Base-by-base conservation (phyloP, 2,888 invertebrate species). In the Pseudococcus longispinus region DNA sequence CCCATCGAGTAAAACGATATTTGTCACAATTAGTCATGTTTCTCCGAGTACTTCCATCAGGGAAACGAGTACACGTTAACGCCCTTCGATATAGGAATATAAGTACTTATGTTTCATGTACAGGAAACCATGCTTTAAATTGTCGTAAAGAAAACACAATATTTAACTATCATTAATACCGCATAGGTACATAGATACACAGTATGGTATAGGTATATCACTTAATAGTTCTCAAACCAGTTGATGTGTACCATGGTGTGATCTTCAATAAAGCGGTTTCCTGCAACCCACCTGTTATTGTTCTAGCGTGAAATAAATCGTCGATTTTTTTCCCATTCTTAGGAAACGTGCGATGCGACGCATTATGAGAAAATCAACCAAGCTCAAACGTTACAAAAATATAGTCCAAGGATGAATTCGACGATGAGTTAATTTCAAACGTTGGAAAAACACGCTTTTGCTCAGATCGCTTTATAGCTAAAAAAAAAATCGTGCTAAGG, bases 281-380 rank as follows among this genome's bases (percentile, higher is more conserved):
- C 84, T 84, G 84, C 60, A 29, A 55, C 60, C 55, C 84, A 84
- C 84, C 84, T 84, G 84, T 84, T 84, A 84, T 84, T 84, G 84
- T 84, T 83, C 55, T 84, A 84, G 46, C 84, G 84, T 84, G 84
- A 84, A 84, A 55, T 84, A 84, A 84, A 84, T 84, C 84, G 84
- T 84, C 60, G 37, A 60, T 84, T 84, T 60, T 70, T 70, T n/a
- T 74, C 37, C 9, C 20, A 74, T 32, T 20, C 77, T 80, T 42
- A 15, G 77, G 18, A 37, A 77, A 77, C 77, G 37, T 9, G 13
- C 44, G 42, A 80, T 13, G 37, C 32, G 29, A 51, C 15, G 51
- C 42, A 37, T 8, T 20, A 11, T 18, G 55, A 60, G 23, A 60
- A 32, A 70, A 70, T 70, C 70, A 70, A 9, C 18, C 70, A 70